Percentiles rank a stretch among this genome's conserved stretches.
Evolutionary conservation across 23 tunicate species (phyloP).

Genomic region (Botrylloides violaceus): DNA sequence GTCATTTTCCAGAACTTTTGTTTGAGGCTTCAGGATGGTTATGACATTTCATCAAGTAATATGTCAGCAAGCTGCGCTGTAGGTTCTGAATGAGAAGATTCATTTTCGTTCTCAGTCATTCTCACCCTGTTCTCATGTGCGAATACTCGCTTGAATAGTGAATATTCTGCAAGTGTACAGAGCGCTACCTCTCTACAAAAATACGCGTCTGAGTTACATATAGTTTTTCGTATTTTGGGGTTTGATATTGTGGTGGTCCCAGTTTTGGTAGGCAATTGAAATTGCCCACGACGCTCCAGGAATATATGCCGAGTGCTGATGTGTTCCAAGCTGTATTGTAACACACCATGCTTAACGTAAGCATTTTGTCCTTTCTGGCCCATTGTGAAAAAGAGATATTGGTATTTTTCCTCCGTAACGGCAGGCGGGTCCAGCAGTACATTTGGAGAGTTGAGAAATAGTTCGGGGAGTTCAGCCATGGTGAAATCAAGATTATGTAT

Average conservation of each 20-base stretch:
- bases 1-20: too few relatives aligned
- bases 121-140: slow-evolving; percentile 13
- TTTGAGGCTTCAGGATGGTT: background rate
- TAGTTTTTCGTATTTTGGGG: slow-evolving; percentile 24
- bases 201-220: slow-evolving; percentile 27
- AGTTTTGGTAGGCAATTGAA: slow-evolving; percentile 24
- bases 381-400: slow-evolving; percentile 33
- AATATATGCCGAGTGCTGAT: slow-evolving; percentile 32
- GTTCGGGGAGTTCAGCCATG: slow-evolving; percentile 7
- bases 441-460: slow-evolving; percentile 11
- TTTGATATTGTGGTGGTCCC: slow-evolving; percentile 29
- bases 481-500: slow-evolving; percentile 10
- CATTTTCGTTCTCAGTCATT: background rate
- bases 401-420: slow-evolving; percentile 14
- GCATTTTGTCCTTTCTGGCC: slow-evolving; percentile 19
- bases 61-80: slow-evolving; percentile 13
- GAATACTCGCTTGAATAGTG: slow-evolving; percentile 24
- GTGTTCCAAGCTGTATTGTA: slow-evolving; percentile 13
- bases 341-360: slow-evolving; percentile 14
- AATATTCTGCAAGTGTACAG: slow-evolving; percentile 25
- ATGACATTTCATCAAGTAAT: slow-evolving; percentile 10
- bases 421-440: slow-evolving; percentile 12
- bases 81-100: background rate
- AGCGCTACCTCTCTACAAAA: slow-evolving; percentile 50
- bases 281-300: slow-evolving; percentile 53